These are phyloP conservation scores for Anguilla megastoma DNA, from an alignment of 2,797 vertebrate genomes.

Conservation along the genomic window DNA sequence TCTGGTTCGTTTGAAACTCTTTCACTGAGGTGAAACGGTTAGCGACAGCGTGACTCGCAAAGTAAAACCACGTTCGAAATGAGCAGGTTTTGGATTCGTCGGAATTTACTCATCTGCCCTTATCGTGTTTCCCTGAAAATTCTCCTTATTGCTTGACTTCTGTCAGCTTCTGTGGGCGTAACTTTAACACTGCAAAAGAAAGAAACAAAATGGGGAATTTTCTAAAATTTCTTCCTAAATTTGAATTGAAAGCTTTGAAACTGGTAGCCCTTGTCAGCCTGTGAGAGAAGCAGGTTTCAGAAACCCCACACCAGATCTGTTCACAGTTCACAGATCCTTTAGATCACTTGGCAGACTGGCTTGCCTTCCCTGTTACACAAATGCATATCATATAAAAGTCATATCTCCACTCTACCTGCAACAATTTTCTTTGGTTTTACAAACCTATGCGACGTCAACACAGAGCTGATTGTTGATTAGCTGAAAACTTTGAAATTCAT, in stretches of 20 bases:
- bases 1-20: conserved; percentile 41
- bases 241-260: conserved; percentile 26
- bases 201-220: conserved; percentile 50
- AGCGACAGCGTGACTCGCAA: conserved; percentile 52
- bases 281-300: neutral
- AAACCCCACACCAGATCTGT: neutral
- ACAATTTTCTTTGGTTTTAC: neutral
- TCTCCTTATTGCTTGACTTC: conserved; percentile 41
- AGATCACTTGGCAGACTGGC: neutral
- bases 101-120: conserved; percentile 58
- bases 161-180: conserved; percentile 45
- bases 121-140: conserved; percentile 42
- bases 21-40: conserved; percentile 44
- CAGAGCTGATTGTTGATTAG: neutral
- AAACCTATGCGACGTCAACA: neutral
- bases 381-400: too few species aligned
- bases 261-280: neutral
- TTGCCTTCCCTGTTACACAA: too few species aligned
- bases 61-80: conserved; percentile 55
- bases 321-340: neutral
- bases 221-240: conserved; percentile 49
- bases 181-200: conserved; percentile 39
- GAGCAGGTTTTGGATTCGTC: conserved; percentile 43
- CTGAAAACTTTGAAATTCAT: neutral
- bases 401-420: too few species aligned